Conservation (phyloP, 2,888 invertebrate genomes). For the Cheilosia variabilis region DNA sequence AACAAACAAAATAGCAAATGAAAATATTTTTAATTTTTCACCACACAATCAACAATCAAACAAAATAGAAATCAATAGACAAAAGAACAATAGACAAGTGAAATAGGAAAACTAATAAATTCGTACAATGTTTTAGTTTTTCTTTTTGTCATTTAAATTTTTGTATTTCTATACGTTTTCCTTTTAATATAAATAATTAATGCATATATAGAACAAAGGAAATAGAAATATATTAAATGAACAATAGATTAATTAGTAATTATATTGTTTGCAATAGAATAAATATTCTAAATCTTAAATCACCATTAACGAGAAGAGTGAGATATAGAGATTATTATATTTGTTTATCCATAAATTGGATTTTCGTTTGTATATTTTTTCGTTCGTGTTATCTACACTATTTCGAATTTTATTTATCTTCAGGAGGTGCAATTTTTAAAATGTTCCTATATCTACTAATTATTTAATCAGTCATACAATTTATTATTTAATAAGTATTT, state of each 20-base stretch:
- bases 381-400: too few species aligned
- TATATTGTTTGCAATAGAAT: slow-evolving; percentile 71
- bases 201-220: slow-evolving; percentile 64
- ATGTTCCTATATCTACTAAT: too few species aligned
- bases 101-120: slow-evolving; percentile 70
- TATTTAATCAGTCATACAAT: too few species aligned
- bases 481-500: too few species aligned
- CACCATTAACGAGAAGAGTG: slow-evolving; percentile 32
- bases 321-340: too few species aligned
- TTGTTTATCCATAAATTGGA: too few species aligned
- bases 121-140: slow-evolving; percentile 25
- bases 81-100: slow-evolving; percentile 72
- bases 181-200: slow-evolving; percentile 63
- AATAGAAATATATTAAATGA: slow-evolving; percentile 63
- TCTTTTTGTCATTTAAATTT: slow-evolving; percentile 41
- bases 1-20: slow-evolving; percentile 61
- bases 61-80: slow-evolving; percentile 52
- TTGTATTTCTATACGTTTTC: neutral
- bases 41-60: slow-evolving; percentile 73
- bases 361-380: too few species aligned
- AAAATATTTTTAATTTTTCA: slow-evolving; percentile 68
- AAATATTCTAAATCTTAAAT: slow-evolving; percentile 50
- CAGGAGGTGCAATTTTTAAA: too few species aligned
- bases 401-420: too few species aligned
- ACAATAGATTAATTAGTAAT: slow-evolving; percentile 67